Evolutionary conservation across 2,113 vertebrate genomes (phyloP).

Genomic region (Talpa occidentalis): DNA sequence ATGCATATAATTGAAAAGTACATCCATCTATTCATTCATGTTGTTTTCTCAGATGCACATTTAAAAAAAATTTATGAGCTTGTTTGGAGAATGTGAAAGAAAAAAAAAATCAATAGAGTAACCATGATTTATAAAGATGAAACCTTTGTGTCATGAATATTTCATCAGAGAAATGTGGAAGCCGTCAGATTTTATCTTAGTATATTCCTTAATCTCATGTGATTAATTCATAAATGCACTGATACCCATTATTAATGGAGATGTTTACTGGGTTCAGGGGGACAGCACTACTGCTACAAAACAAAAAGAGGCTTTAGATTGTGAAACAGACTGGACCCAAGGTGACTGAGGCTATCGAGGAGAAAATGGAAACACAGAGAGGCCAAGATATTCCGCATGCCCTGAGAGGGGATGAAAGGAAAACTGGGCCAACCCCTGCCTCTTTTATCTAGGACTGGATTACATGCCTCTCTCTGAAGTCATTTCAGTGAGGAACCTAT

Average conservation of each 20-base stretch:
- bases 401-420: background rate
- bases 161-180: slow-evolving; percentile 75
- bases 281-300: slow-evolving; percentile 33
- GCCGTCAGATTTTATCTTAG: slow-evolving; percentile 63
- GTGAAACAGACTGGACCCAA: background rate
- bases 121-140: slow-evolving; percentile 80
- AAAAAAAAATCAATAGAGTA: slow-evolving; percentile 74
- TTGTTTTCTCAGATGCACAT: slow-evolving; percentile 75
- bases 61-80: slow-evolving; percentile 77
- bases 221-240: slow-evolving; percentile 75
- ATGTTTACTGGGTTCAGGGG: slow-evolving; percentile 19
- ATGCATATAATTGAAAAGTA: slow-evolving; percentile 74
- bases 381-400: background rate
- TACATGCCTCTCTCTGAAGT: background rate
- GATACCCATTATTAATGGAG: slow-evolving; percentile 45
- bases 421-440: background rate
- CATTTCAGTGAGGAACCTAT: background rate
- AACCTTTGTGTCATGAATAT: slow-evolving; percentile 73
- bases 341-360: background rate
- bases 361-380: background rate
- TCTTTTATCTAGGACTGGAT: background rate
- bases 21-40: slow-evolving; percentile 71
- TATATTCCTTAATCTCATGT: slow-evolving; percentile 71
- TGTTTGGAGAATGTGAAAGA: slow-evolving; percentile 74
- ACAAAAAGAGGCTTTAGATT: background rate